A percentile compares a stretch with the other conserved stretches of the same genome.
These are phyloP conservation scores for Labeo rohita DNA, from an alignment of 2,113 vertebrate species.

Conservation along the genomic window DNA sequence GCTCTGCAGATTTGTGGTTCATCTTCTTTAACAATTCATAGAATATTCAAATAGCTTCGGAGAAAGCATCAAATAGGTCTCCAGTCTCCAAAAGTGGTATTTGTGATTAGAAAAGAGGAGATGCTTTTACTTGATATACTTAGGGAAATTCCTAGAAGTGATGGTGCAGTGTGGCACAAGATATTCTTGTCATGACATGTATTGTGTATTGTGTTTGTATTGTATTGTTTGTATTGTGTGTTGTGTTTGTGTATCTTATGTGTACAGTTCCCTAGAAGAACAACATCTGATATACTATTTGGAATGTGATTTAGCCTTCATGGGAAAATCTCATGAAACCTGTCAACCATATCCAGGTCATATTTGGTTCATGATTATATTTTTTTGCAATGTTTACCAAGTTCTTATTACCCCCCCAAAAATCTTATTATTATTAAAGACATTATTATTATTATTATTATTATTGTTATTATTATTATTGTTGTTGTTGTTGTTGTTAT, in stretches of 20 bases:
- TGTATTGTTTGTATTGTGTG: too few species aligned
- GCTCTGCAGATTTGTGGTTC: not conserved
- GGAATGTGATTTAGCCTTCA: not conserved
- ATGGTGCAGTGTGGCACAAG: not conserved
- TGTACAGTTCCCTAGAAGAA: constrained; percentile 3
- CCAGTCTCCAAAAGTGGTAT: not conserved
- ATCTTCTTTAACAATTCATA: constrained; percentile 36
- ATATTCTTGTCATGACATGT: not conserved
- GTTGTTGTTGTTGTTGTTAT: too few species aligned
- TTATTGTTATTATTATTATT: too few species aligned
- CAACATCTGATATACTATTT: not conserved
- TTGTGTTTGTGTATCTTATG: not conserved
- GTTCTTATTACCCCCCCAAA: too few species aligned
- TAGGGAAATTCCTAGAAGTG: not conserved
- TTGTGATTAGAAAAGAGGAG: not conserved
- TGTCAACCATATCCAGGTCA: not conserved
- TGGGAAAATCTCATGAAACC: not conserved
- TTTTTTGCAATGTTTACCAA: too few species aligned
- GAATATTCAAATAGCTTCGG: not conserved
- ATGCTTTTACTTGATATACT: not conserved
- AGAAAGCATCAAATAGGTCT: constrained; percentile 22
- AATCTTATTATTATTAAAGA: too few species aligned
- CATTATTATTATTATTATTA: too few species aligned
- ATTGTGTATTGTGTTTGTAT: not conserved
- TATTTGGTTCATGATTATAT: too few species aligned